Base-by-base conservation (phyloP, 2,797 vertebrate species). In the Characodon lateralis region DNA sequence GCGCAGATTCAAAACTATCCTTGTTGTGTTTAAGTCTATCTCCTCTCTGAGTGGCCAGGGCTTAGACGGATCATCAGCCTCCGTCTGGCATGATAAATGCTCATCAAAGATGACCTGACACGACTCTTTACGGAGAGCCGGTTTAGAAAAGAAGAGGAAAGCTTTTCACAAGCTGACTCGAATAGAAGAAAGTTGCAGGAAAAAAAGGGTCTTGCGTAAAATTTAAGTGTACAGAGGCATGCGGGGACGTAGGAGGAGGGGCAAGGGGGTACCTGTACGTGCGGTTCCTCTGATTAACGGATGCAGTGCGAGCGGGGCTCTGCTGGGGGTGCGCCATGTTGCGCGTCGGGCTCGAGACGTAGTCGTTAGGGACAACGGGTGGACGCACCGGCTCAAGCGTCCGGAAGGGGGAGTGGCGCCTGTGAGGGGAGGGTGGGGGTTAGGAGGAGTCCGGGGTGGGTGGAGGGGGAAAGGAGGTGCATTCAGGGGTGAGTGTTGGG, bases 211-310 rank as follows among this genome's bases (percentile, higher is more conserved):
- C 72, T 82, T 78, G 81, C 80, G 88, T 73, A 46, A 85, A 69
- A 39, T n/a, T 13, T 26, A 78, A 86, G 87, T 80, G 81, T 84
- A 87, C 55, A 89, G 85, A 92, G 86, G 84, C 87, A 93, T 92
- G 93, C 90, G 90, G 89, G 89, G 85, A 77, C 66, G 79, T 55
- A 79, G 83, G 77, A 70, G 69, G 55, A 61, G 84, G 92, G 94
- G 93, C 86, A 92, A 72, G 85, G 92, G 93, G 95, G 94, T 99
- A 99, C 98, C 98, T 99, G 98, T 99, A 99, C 81, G 98, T 99
- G 96, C 98, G 98, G 95, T 96, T 99, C 97, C 98, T 98, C 96
- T 99, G 98, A 96, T 98, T 99, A 91, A 99, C 96, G 78, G 98
- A 98, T 94, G 98, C 97, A 92, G 97, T 98, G 95, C 97, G 96